These are phyloP conservation scores for Calephelis nemesis DNA, from an alignment of 1,140 invertebrate genomes.

Conservation along the genomic window DNA sequence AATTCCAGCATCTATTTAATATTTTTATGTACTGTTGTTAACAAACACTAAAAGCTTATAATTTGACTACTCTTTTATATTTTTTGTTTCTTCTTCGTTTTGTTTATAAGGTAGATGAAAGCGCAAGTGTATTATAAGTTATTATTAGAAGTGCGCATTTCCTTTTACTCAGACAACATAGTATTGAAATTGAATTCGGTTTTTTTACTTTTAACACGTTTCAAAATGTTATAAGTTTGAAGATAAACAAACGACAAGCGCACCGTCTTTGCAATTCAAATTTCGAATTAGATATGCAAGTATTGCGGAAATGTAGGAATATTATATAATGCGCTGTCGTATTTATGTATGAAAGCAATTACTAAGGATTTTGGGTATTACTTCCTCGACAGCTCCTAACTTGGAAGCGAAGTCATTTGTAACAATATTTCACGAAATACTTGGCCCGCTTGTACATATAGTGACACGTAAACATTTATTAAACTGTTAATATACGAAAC, in stretches of 20 bases:
- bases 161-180: neutral
- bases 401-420: conserved; percentile 5
- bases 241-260: too few species aligned
- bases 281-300: neutral
- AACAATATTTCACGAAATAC: conserved; percentile 8
- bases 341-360: conserved; percentile 5
- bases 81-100: too few species aligned
- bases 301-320: neutral
- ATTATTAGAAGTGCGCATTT: too few species aligned
- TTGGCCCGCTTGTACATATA: neutral
- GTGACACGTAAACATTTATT: conserved; percentile 8
- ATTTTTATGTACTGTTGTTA: too few species aligned
- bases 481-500: neutral
- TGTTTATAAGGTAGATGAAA: too few species aligned
- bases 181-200: neutral
- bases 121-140: too few species aligned
- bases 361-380: neutral
- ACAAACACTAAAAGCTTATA: too few species aligned
- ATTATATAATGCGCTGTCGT: neutral
- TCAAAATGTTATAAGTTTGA: neutral
- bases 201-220: neutral
- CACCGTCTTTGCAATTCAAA: neutral
- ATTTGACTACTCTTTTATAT: too few species aligned
- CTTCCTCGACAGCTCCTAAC: neutral
- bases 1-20: too few species aligned